Conservation (phyloP, 1,140 invertebrate species). For the Rhynchophorus ferrugineus region DNA sequence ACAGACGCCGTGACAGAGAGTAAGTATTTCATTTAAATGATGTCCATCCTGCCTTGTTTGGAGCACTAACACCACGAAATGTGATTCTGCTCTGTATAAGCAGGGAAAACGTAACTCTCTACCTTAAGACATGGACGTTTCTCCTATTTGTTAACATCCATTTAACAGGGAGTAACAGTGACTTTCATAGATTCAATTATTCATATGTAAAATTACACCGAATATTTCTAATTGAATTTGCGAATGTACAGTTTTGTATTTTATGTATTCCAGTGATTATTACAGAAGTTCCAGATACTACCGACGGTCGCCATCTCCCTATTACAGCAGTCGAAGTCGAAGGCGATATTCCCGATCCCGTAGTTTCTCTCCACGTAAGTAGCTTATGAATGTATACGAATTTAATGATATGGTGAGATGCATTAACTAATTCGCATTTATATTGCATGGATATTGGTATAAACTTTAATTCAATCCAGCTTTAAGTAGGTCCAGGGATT, state of each 20-base stretch:
- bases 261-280: slow-evolving; percentile 26
- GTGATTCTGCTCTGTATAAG: slow-evolving; percentile 9
- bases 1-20: slow-evolving; percentile 18
- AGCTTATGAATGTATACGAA: slow-evolving; percentile 3
- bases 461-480: too few relatives aligned
- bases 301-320: slow-evolving; percentile 44
- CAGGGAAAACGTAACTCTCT: slow-evolving; percentile 1
- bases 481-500: too few relatives aligned
- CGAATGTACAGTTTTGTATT: too few relatives aligned
- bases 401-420: too few relatives aligned
- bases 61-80: neutral
- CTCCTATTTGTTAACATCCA: too few relatives aligned
- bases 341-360: slow-evolving; percentile 66
- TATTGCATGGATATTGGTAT: too few relatives aligned
- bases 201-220: too few relatives aligned
- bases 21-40: slow-evolving; percentile 16
- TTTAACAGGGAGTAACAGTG: too few relatives aligned
- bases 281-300: slow-evolving; percentile 37
- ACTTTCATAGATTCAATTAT: too few relatives aligned
- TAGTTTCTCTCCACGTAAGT: slow-evolving; percentile 82
- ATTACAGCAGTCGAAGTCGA: slow-evolving; percentile 53
- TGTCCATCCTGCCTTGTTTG: slow-evolving; percentile 8
- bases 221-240: too few relatives aligned
- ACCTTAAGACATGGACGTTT: too few relatives aligned
- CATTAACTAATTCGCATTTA: too few relatives aligned